phyloP scores from a whole-genome alignment of 2,797 vertebrate species.

The Myotis daubentonii region DNA sequence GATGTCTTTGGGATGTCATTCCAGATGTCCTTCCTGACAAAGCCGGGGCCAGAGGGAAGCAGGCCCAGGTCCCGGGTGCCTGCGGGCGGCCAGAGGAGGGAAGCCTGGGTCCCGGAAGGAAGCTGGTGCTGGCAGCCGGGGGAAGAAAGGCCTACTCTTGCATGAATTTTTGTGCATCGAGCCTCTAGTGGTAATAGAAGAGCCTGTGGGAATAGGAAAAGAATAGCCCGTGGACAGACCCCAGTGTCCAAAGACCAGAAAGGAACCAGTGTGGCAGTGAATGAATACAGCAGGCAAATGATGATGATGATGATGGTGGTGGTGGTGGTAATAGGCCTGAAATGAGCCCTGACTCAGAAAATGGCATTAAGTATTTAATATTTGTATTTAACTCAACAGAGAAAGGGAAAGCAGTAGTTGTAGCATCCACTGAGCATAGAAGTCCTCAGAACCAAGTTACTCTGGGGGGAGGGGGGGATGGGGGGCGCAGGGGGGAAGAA shows the following conservation, averaged over 20 bases:
- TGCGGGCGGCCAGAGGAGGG: no score
- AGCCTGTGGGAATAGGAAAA: neutral
- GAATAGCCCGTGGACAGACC: neutral
- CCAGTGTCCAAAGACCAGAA: neutral
- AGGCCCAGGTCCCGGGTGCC: no score
- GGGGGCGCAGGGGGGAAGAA: no score
- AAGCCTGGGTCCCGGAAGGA: no score
- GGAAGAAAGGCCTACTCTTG: no score
- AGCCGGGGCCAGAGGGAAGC: no score
- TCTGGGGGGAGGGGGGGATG: rapidly evolving
- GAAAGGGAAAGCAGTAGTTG: neutral
- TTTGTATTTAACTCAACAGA: neutral
- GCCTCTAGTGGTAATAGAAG: neutral
- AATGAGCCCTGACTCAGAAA: neutral
- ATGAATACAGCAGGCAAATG: neutral
- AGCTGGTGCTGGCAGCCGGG: no score
- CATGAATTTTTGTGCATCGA: no score
- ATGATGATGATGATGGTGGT: rapidly evolving
- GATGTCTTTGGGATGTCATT: no score
- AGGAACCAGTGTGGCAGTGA: neutral
- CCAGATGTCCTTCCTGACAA: no score
- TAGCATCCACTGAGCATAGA: neutral
- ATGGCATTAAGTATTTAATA: no score
- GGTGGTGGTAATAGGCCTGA: neutral
- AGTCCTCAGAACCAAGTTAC: neutral